Evolutionary conservation across 2,113 vertebrate genomes (phyloP), one percentile per base, ranked within the genome.

Genomic region (Vimba vimba): DNA sequence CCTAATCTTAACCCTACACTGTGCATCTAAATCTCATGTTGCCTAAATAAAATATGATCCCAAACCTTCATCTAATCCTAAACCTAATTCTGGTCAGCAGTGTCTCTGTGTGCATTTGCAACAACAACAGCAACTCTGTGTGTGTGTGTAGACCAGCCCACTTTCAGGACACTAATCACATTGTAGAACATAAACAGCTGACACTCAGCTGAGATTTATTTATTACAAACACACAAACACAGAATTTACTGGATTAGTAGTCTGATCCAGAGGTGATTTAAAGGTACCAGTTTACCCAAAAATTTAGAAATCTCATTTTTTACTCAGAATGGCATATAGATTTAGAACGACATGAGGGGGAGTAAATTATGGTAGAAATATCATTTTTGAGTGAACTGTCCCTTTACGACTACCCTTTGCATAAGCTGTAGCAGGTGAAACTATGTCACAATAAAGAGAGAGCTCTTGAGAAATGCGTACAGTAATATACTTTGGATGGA

Each of bases 141-240:
- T 36, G 17, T 36, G 17, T 21, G 50, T 73, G 27, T 12, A 73
- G 68, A 83, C 11, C 33, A 73, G 17, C 79, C 79, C 21, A 23
- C 3, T 83, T 73, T 59, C 12, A 25, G 52, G 50, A 83, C 68
- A 83, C 50, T 43, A 59, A 73, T 55, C 47, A 73, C 82, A 83
- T 73, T 83, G 50, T 83, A 83, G 19, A 73, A 25, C 33, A 55
- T 52, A 83, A 83, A 83, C 81, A 57, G 68, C 82, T 83, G 68
- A 73, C 68, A 55, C 50, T 73, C 81, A 73, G 50, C 47, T 83
- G 82, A 83, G 33, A 73, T 73, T 25, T 73, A 73, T 83, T 55
- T 57, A 27, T 73, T 39, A 25, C 12, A 33, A 10, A 43, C 7
- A 11, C 25, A 82, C 39, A n/a, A n/a, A n/a, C n/a, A n/a, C 27